These are phyloP conservation scores for Xenentodon cancila DNA, from an alignment of 2,797 vertebrate species.

Conservation along the genomic window DNA sequence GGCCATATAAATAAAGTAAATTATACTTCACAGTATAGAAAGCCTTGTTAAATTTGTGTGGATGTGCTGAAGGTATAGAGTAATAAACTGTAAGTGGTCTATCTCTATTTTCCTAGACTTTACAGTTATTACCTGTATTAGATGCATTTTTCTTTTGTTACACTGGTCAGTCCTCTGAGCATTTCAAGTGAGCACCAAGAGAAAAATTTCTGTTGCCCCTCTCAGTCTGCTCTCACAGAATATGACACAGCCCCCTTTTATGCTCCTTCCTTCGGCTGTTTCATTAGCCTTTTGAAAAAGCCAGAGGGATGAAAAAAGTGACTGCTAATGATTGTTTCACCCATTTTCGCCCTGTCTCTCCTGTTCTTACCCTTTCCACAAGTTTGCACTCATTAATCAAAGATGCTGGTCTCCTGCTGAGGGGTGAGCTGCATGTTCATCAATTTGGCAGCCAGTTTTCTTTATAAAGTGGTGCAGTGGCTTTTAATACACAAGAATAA, in stretches of 20 bases:
- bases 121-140: neutral
- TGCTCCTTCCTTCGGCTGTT: neutral
- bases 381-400: constrained; percentile 92
- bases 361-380: constrained; percentile 83
- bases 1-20: neutral
- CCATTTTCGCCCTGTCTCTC: constrained; percentile 67
- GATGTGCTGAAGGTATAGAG: neutral
- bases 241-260: constrained; percentile 15
- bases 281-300: constrained; percentile 21
- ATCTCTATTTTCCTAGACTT: too few species aligned
- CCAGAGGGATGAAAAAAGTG: neutral
- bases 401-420: constrained; percentile 87
- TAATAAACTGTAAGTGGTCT: too few species aligned
- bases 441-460: constrained; percentile 90
- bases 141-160: neutral
- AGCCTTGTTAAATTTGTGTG: neutral
- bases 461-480: constrained; percentile 86
- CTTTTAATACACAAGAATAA: constrained; percentile 90
- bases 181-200: constrained; percentile 22
- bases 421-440: constrained; percentile 90
- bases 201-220: constrained; percentile 4
- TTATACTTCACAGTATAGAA: too few species aligned
- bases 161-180: constrained; percentile 3
- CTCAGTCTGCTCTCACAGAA: constrained; percentile 8
- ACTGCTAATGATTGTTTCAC: constrained; percentile 79